Evolutionary conservation across 2,797 vertebrate species (phyloP).

Genomic region (Acanthurus leucopareius): DNA sequence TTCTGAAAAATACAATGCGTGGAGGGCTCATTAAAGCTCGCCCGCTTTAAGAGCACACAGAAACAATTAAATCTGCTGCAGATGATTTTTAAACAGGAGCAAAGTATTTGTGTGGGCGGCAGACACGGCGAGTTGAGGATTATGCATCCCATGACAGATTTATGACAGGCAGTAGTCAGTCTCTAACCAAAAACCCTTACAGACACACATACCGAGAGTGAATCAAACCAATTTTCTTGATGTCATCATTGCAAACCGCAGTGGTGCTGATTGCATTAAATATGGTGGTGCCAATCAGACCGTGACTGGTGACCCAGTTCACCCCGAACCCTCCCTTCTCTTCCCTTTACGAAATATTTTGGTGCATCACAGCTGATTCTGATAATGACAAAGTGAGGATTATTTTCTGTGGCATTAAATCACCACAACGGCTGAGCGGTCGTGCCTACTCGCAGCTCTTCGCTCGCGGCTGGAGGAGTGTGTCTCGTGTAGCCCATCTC

Average conservation of each 20-base stretch:
- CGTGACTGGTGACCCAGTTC: conserved; percentile 23
- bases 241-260: conserved; percentile 64
- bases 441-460: conserved; percentile 1
- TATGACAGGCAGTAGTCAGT: conserved; percentile 67
- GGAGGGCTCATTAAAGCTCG: conserved; percentile 36
- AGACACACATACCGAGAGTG: conserved; percentile 34
- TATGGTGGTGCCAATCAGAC: conserved; percentile 59
- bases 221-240: conserved; percentile 56
- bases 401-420: conserved; percentile 64
- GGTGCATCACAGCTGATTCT: conserved; percentile 60
- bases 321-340: conserved; percentile 17
- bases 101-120: conserved; percentile 66
- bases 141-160: conserved; percentile 70
- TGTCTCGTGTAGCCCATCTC: conserved; percentile 42
- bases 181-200: conserved; percentile 51
- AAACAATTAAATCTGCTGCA: conserved; percentile 64
- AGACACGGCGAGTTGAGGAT: conserved; percentile 65
- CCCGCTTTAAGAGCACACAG: conserved; percentile 58
- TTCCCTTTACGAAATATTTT: conserved; percentile 37
- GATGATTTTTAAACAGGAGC: conserved; percentile 74
- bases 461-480: conserved; percentile 22
- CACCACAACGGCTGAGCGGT: conserved; percentile 36
- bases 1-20: conserved; percentile 29
- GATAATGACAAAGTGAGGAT: conserved; percentile 60
- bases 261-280: conserved; percentile 53